These are phyloP conservation scores for Cataglyphis cursor DNA, from an alignment of 2,888 invertebrate genomes.

Conservation along the genomic window DNA sequence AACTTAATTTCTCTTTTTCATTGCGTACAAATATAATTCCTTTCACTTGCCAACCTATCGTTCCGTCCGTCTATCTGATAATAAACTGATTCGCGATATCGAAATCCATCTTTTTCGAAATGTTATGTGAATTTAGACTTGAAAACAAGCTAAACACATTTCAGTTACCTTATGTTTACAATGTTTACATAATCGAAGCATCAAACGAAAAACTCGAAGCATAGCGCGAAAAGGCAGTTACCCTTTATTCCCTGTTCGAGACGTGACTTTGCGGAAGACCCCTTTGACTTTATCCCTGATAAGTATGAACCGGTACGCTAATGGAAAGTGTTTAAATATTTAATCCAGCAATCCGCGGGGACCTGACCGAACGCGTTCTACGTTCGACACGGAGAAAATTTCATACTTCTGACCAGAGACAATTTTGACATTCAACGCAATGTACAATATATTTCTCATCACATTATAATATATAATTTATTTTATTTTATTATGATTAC, in stretches of 20 bases:
- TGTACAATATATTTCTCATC: neutral
- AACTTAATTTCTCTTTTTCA: neutral
- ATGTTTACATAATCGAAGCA: neutral
- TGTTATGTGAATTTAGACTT: neutral
- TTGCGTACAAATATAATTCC: neutral
- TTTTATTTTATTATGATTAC: neutral
- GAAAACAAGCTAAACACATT: neutral
- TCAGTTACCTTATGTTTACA: neutral
- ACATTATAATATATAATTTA: conserved; percentile 8
- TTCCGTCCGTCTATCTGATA: neutral
- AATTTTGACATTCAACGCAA: conserved; percentile 37
- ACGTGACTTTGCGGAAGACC: conserved; percentile 76
- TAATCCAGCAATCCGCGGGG: conserved; percentile 75
- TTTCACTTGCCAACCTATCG: neutral
- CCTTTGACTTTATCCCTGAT: conserved; percentile 84
- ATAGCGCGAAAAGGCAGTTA: conserved; percentile 44
- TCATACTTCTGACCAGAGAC: conserved; percentile 46
- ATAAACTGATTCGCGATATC: neutral
- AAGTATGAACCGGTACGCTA: conserved; percentile 83
- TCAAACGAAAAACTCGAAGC: conserved; percentile 27
- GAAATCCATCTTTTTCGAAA: neutral
- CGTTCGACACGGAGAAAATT: conserved; percentile 44
- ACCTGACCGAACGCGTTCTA: conserved; percentile 49
- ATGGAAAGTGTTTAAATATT: conserved; percentile 85
- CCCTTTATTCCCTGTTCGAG: conserved; percentile 67